phyloP scores from a whole-genome alignment of 2,888 invertebrate species.

The Protula sp. region DNA sequence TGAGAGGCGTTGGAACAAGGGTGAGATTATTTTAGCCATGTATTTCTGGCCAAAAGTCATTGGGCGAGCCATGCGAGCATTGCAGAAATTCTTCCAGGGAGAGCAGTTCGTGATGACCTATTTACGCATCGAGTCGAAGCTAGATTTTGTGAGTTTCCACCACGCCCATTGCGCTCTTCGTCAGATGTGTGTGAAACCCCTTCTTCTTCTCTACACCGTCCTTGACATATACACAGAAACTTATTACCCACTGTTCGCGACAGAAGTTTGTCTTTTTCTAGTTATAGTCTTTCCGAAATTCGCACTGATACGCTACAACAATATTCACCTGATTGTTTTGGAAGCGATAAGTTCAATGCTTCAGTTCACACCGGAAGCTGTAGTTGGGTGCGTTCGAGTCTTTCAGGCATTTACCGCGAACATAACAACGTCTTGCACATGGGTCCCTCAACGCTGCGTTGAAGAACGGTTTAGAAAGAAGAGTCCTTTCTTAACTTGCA shows the following conservation, averaged over 20 bases:
- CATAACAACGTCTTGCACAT: slow-evolving; percentile 32
- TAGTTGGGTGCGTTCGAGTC: slow-evolving; percentile 39
- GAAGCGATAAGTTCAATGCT: slow-evolving; percentile 38
- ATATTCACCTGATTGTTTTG: slow-evolving; percentile 34
- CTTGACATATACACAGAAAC: slow-evolving; percentile 34
- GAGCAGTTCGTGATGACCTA: slow-evolving; percentile 35
- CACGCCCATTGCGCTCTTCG: slow-evolving; percentile 38
- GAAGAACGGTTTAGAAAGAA: slow-evolving; percentile 38
- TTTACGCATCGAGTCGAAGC: slow-evolving; percentile 33
- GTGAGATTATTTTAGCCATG: slow-evolving; percentile 36
- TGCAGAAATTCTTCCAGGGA: slow-evolving; percentile 33
- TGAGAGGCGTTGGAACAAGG: slow-evolving; percentile 40
- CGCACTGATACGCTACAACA: slow-evolving; percentile 33
- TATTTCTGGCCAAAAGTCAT: slow-evolving; percentile 39
- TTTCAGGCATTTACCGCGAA: slow-evolving; percentile 35
- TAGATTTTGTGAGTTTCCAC: slow-evolving; percentile 38
- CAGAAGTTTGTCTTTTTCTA: slow-evolving; percentile 36
- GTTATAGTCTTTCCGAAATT: slow-evolving; percentile 42
- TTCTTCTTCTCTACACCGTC: slow-evolving; percentile 32
- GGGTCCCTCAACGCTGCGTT: slow-evolving; percentile 41
- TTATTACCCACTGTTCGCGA: slow-evolving; percentile 33
- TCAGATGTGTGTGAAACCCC: slow-evolving; percentile 43
- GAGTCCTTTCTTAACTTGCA: slow-evolving; percentile 37
- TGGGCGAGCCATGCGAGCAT: slow-evolving; percentile 33
- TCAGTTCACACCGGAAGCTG: slow-evolving; percentile 42